A percentile compares a stretch with the other conserved stretches of the same genome.
These are phyloP conservation scores for Spilosoma lubricipeda DNA, from an alignment of 2,888 invertebrate species.

Conservation along the genomic window DNA sequence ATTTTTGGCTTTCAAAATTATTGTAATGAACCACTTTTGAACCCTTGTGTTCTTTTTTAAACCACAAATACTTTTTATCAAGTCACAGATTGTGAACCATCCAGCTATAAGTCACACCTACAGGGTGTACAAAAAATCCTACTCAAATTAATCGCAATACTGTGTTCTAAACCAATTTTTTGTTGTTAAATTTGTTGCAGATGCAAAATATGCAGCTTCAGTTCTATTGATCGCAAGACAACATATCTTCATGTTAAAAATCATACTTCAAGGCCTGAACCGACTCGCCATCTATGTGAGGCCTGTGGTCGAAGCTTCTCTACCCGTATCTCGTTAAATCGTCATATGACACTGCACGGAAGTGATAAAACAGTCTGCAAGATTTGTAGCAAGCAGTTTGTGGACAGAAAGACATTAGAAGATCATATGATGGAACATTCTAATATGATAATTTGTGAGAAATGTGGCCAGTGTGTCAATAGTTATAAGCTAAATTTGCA, in stretches of 20 bases:
- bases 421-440: constrained; percentile 65
- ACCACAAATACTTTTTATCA: no score
- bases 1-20: no score
- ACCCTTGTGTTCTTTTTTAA: no score
- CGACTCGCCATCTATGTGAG: constrained; percentile 74
- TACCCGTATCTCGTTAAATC: constrained; percentile 64
- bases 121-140: no score
- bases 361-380: constrained; percentile 57
- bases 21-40: no score
- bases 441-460: constrained; percentile 75
- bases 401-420: constrained; percentile 57
- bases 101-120: no score
- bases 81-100: no score
- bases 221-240: constrained; percentile 84
- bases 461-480: constrained; percentile 71
- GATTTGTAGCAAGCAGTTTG: constrained; percentile 64
- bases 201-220: constrained; percentile 87
- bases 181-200: constrained; percentile 49
- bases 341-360: constrained; percentile 68
- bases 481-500: constrained; percentile 63
- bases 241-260: constrained; percentile 87
- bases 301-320: constrained; percentile 78
- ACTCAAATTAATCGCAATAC: background rate
- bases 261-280: constrained; percentile 71
- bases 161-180: background rate